Evolutionary conservation across 2,888 invertebrate species (phyloP).

Genomic region (Noctuana brunneofusca): DNA sequence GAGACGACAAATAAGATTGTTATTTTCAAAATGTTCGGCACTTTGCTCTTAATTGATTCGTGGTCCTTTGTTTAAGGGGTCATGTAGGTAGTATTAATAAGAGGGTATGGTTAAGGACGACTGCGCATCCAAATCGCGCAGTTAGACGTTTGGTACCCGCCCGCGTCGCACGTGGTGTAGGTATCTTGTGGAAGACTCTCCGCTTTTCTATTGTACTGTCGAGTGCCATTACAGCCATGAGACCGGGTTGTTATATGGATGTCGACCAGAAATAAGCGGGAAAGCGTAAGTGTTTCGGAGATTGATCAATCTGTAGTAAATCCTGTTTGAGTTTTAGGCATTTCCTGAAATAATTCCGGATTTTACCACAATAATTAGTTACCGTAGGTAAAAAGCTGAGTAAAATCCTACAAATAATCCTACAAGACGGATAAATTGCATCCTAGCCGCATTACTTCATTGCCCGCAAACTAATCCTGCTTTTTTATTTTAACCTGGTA

Average conservation of each 20-base stretch:
- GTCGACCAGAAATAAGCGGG: slow-evolving; percentile 29
- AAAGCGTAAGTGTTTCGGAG: slow-evolving; percentile 28
- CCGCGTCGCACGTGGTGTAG: slow-evolving; percentile 65
- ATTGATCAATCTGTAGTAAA: slow-evolving; percentile 15
- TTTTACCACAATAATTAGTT: background rate
- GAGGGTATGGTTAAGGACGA: slow-evolving; percentile 62
- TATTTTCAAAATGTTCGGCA: slow-evolving; percentile 44
- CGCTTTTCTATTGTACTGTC: slow-evolving; percentile 63
- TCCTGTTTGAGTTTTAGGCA: slow-evolving; percentile 1
- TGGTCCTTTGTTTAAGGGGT: slow-evolving; percentile 75
- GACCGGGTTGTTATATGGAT: slow-evolving; percentile 35
- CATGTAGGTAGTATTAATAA: slow-evolving; percentile 67
- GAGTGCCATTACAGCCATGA: slow-evolving; percentile 57
- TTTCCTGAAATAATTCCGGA: background rate
- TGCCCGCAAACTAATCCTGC: slow-evolving; percentile 5
- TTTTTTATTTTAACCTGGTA: background rate
- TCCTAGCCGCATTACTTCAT: background rate
- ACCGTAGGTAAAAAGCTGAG: background rate
- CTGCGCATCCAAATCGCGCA: slow-evolving; percentile 77
- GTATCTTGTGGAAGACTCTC: slow-evolving; percentile 52
- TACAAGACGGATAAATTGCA: slow-evolving; percentile 17
- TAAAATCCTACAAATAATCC: slow-evolving; percentile 8
- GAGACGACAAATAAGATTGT: slow-evolving; percentile 38
- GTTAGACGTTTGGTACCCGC: slow-evolving; percentile 58
- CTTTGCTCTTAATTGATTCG: slow-evolving; percentile 70